Base-by-base conservation (phyloP, 2,888 invertebrate species). In the Hydrotaea diabolus region DNA sequence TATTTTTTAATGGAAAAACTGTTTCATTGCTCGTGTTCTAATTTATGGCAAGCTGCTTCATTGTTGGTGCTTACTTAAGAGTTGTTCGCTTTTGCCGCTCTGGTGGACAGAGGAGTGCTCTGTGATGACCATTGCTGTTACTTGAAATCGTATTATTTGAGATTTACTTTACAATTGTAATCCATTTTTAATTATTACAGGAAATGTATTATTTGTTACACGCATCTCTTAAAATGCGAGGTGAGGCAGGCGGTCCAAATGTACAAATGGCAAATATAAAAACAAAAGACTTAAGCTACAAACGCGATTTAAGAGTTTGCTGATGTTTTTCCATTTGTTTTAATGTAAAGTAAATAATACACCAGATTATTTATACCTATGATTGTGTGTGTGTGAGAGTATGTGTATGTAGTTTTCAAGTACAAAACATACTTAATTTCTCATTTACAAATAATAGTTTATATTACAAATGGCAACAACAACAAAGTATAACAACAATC, bases 161-260 rank as follows among this genome's bases (percentile, higher is more conserved):
- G 31, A 62, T 62, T 62, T 62, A 62, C 31, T n/a, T 71, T 75
- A 74, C 78, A 80, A 77, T 74, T 77, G 55, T 82, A 85, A 85
- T 82, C 66, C 79, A 85, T 85, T 85, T 85, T 85, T 82, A 85
- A 82, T 85, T 85, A 77, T 85, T 79, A 74, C 79, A 82, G 85
- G 85, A 85, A 85, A 85, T 82, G 62, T 85, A 69, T 85, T 71
- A 82, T 85, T 82, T 85, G 46, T 59, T 13, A 72, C 85, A 85
- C 82, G 82, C 82, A 82, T 66, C 26, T 69, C 46, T 17, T 43
- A 15, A 57, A 73, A 31, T n/a, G n/a, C n/a, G n/a, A n/a, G n/a
- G n/a, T n/a, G n/a, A n/a, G n/a, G n/a, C n/a, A n/a, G n/a, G n/a
- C 72, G 31, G 31, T 7, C 11, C 13, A n/a, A 7, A 62, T 62